Conservation (phyloP, 1,140 invertebrate genomes). For the Aporrectodea caliginosa region DNA sequence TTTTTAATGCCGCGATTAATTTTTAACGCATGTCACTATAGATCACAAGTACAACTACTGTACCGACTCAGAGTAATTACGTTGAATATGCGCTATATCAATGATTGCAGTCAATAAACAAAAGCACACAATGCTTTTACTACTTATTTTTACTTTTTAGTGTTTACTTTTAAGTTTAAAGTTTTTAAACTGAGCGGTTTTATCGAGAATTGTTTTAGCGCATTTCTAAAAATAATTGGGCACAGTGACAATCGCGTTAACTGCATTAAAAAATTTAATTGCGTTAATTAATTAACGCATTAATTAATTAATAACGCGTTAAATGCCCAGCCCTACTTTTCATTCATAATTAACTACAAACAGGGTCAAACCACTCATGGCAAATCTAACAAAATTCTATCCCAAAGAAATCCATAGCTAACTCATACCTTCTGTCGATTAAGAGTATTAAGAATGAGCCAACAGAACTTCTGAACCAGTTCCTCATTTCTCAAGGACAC, state of each 20-base stretch:
- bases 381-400: background rate
- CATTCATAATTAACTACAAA: background rate
- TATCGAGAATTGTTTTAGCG: no score
- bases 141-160: no score
- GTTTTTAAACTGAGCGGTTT: no score
- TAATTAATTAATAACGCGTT: background rate
- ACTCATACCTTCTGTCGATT: slow-evolving; percentile 14
- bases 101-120: no score
- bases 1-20: no score
- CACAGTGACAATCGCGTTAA: background rate
- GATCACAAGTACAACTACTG: no score
- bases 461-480: slow-evolving; percentile 13
- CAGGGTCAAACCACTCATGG: background rate
- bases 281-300: background rate
- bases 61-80: no score
- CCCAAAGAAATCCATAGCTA: background rate
- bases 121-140: no score
- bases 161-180: no score
- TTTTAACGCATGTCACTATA: no score
- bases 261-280: background rate
- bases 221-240: no score
- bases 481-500: slow-evolving; percentile 7
- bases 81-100: no score
- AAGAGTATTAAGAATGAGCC: slow-evolving; percentile 16
- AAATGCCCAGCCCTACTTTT: background rate